A percentile compares a stretch with the other conserved stretches of the same genome.
Conservation (phyloP, 2,888 invertebrate species). For the Papilio demoleus region DNA sequence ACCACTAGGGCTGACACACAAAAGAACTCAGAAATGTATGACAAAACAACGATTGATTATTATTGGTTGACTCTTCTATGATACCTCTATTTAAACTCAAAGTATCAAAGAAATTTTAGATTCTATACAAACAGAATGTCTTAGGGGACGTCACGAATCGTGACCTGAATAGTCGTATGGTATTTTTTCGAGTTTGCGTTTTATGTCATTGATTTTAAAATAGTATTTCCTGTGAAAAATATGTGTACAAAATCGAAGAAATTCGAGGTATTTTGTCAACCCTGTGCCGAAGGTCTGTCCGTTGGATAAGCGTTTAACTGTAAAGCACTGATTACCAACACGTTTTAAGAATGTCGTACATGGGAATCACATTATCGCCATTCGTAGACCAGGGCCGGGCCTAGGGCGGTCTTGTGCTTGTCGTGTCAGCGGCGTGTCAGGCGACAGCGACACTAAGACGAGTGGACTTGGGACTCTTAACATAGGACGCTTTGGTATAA, state of each 20-base stretch:
- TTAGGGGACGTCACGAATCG: too few relatives aligned
- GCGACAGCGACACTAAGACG: slow-evolving; percentile 16
- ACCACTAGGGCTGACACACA: slow-evolving; percentile 35
- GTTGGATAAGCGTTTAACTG: slow-evolving; percentile 41
- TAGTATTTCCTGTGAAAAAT: too few relatives aligned
- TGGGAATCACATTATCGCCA: slow-evolving; percentile 42
- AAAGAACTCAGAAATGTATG: not conserved
- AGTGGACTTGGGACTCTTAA: slow-evolving; percentile 16
- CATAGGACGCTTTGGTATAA: not conserved
- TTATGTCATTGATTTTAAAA: too few relatives aligned
- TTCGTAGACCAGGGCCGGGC: slow-evolving; percentile 14
- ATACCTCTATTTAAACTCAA: too few relatives aligned
- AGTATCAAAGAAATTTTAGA: too few relatives aligned
- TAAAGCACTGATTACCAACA: slow-evolving; percentile 43
- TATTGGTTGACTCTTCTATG: too few relatives aligned
- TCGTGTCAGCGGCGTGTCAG: slow-evolving; percentile 23
- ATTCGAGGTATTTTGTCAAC: not conserved
- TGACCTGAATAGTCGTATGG: too few relatives aligned
- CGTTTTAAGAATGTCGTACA: slow-evolving; percentile 42
- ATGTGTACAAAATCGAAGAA: too few relatives aligned
- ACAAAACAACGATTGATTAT: too few relatives aligned
- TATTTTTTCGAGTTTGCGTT: too few relatives aligned
- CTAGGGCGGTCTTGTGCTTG: slow-evolving; percentile 1
- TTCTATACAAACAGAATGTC: too few relatives aligned
- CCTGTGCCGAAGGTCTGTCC: slow-evolving; percentile 19